Conservation (phyloP, 2,888 invertebrate species). For the Hirtodrosophila trivittata region DNA sequence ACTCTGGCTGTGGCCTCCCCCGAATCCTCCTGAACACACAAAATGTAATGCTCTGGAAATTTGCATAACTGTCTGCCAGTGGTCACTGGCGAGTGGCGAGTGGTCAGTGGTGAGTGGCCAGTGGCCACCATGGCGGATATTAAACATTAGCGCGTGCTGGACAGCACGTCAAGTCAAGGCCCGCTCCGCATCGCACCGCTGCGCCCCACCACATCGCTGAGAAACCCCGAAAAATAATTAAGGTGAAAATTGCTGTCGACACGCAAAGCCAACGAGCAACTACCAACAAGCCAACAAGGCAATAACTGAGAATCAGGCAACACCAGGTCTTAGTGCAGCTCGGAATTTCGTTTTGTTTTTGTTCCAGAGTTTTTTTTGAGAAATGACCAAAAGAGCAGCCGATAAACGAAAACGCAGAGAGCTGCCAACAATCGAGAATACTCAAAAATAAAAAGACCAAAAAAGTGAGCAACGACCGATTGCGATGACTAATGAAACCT, state of each 20-base stretch:
- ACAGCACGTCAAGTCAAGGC: conserved; percentile 50
- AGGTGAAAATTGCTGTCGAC: conserved; percentile 79
- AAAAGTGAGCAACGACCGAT: conserved; percentile 31
- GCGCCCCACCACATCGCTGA: conserved; percentile 1
- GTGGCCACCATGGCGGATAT: conserved; percentile 63
- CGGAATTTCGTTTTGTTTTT: conserved; percentile 12
- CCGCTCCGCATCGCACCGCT: not conserved
- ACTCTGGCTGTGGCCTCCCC: conserved; percentile 39
- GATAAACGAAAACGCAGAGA: conserved; percentile 9
- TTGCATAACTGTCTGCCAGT: conserved; percentile 78
- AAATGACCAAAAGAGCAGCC: conserved; percentile 58
- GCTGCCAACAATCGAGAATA: conserved; percentile 3
- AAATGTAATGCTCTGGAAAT: conserved; percentile 66
- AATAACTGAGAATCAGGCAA: conserved; percentile 18
- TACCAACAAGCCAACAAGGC: conserved; percentile 26
- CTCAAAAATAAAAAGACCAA: not conserved
- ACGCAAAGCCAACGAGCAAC: conserved; percentile 60
- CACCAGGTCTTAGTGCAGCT: conserved; percentile 15
- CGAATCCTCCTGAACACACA: conserved; percentile 50
- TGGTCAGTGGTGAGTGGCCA: conserved; percentile 1
- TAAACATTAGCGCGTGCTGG: conserved; percentile 78
- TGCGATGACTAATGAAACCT: conserved; percentile 77
- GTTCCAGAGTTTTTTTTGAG: conserved; percentile 44
- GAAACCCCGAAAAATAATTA: conserved; percentile 68
- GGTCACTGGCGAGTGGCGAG: not conserved